A percentile compares a stretch with the other conserved stretches of the same genome.
These are phyloP conservation scores for Phoronis australis DNA, from an alignment of 2,888 invertebrate species.

Conservation along the genomic window DNA sequence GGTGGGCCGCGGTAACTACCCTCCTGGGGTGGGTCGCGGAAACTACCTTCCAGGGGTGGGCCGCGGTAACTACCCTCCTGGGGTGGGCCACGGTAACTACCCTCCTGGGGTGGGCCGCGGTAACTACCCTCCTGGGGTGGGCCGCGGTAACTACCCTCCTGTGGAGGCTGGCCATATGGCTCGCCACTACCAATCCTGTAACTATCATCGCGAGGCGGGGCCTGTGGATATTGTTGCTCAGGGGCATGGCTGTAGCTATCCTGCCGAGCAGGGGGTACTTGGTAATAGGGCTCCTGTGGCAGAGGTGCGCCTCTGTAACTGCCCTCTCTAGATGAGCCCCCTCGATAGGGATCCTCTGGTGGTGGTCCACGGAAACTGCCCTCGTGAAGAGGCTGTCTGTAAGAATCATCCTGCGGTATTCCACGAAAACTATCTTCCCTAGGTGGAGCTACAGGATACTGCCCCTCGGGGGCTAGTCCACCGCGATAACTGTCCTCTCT, in stretches of 20 bases:
- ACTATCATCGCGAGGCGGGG: conserved; percentile 10
- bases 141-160: neutral
- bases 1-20: neutral
- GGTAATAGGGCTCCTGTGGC: conserved; percentile 10
- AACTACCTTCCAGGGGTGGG: neutral
- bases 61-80: neutral
- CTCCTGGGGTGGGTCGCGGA: conserved; percentile 1
- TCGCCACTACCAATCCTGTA: neutral
- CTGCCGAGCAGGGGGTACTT: neutral
- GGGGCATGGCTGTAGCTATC: conserved; percentile 3
- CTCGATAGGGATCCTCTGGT: conserved; percentile 1
- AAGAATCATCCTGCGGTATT: conserved; percentile 6
- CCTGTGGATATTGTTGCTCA: conserved; percentile 15
- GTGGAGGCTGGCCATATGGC: neutral
- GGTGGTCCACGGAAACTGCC: conserved; percentile 1
- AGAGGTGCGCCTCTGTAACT: neutral
- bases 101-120: neutral
- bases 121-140: neutral
- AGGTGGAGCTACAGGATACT: neutral
- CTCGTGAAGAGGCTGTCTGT: conserved; percentile 7
- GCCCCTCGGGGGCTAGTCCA: too few relatives aligned
- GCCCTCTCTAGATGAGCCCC: neutral
- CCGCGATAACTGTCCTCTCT: too few relatives aligned
- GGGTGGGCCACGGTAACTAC: neutral
- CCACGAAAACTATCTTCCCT: conserved; percentile 3